Base-by-base conservation (phyloP, 1,140 invertebrate genomes). In the Rhynchophorus ferrugineus region DNA sequence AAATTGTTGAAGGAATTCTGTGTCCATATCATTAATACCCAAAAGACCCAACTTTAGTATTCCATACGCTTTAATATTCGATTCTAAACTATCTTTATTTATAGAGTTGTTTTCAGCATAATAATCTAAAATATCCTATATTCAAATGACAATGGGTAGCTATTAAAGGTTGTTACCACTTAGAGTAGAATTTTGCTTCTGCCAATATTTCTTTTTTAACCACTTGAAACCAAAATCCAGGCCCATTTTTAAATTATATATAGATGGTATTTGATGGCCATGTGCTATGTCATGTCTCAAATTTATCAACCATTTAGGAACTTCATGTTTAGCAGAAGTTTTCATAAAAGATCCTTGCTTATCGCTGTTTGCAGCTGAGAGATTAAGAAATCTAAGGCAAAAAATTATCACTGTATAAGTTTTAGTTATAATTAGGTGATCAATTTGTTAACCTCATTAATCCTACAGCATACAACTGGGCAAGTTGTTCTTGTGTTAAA, bases 261-360 rank as follows among this genome's bases (percentile, higher is more conserved):
- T 38, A 16, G 62, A 62, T 29, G 62, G 60, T 19, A 62, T 34
- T 39, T 54, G 59, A 41, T 61, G 60, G 16, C 48, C 56, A 54
- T 67, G 65, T 20, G 64, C 64, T 19, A 66, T 57, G 49, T 67
- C 61, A 59, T 67, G 64, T 29, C 65, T 45, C 13, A 67, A 42
- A 42, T 56, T 57, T 22, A 66, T 58, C 19, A 67, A 39, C 65
- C 65, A 67, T 5, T 61, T 59, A 16, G 63, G 61, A 13, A 65
- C 46, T 16, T 58, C 58, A 46, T 58, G 63, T 57, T 59, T 52
- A 34, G 35, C n/a, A 13, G 58, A 61, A 1, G 57, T 62, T 48
- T 55, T 58, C 29, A 52, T 53, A 54, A 65, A 65, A 14, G 54
- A 56, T 6, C 61, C 62, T 56, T 67, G 65, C 46, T 61, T 60